These are phyloP conservation scores for Lordiphosa fenestrarum DNA, from an alignment of 2,888 invertebrate species.

Conservation along the genomic window DNA sequence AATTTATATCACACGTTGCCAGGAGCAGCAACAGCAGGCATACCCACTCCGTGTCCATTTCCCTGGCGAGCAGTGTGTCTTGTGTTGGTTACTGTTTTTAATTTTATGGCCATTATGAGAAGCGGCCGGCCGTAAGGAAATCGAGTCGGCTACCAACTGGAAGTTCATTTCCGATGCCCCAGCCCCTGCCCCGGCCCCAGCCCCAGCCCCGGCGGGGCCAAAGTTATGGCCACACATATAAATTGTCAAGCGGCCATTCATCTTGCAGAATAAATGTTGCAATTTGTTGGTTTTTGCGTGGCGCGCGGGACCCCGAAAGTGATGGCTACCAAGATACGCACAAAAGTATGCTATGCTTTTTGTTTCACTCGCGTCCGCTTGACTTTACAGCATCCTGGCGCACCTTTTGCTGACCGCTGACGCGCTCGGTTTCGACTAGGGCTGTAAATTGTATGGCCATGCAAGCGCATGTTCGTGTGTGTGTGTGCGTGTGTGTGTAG, in stretches of 20 bases:
- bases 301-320: conserved; percentile 35
- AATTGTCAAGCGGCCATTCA: conserved; percentile 79
- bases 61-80: conserved; percentile 47
- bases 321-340: conserved; percentile 50
- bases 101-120: conserved; percentile 73
- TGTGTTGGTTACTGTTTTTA: conserved; percentile 68
- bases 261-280: conserved; percentile 80
- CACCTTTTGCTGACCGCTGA: conserved; percentile 54
- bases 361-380: conserved; percentile 31
- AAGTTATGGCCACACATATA: conserved; percentile 73
- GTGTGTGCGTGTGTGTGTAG: conserved; percentile 12
- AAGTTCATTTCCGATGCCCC: conserved; percentile 2
- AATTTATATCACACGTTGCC: conserved; percentile 72
- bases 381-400: conserved; percentile 45
- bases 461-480: conserved; percentile 24
- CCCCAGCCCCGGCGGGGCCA: conserved; percentile 22
- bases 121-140: conserved; percentile 39
- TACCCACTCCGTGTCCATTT: conserved; percentile 31
- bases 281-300: conserved; percentile 76
- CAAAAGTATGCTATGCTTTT: conserved; percentile 52
- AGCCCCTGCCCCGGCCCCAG: conserved; percentile 20
- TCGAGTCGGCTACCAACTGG: conserved; percentile 13
- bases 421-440: conserved; percentile 26
- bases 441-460: conserved; percentile 66
- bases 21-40: conserved; percentile 19